These are phyloP conservation scores for Itoplectis maculator DNA, from an alignment of 2,888 invertebrate species.

Conservation along the genomic window DNA sequence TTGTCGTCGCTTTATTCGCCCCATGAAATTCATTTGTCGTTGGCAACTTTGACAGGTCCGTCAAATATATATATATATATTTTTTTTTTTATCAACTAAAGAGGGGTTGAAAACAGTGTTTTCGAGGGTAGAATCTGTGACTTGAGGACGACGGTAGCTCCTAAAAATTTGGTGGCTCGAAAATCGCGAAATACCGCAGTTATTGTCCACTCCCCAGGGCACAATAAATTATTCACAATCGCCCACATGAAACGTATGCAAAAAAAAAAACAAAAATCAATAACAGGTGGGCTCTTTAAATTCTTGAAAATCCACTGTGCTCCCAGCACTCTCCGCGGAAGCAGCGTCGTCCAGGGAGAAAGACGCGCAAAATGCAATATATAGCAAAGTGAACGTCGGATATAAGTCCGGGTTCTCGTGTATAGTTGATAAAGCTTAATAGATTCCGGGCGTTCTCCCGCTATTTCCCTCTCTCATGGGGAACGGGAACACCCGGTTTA, in stretches of 20 bases:
- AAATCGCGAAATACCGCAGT: too few relatives aligned
- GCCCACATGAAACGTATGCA: background rate
- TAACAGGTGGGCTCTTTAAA: slow-evolving; percentile 2
- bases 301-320: slow-evolving; percentile 23
- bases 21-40: too few relatives aligned
- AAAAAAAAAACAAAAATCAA: slow-evolving; percentile 11
- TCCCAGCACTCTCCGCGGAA: slow-evolving; percentile 13
- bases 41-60: too few relatives aligned
- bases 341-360: slow-evolving; percentile 13
- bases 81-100: too few relatives aligned
- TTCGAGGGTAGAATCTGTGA: too few relatives aligned
- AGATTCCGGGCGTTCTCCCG: slow-evolving; percentile 52
- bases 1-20: too few relatives aligned
- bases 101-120: too few relatives aligned
- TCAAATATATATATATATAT: too few relatives aligned
- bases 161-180: too few relatives aligned
- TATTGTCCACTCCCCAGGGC: background rate
- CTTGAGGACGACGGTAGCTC: too few relatives aligned
- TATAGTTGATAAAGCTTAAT: slow-evolving; percentile 61
- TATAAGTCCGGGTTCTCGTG: slow-evolving; percentile 50
- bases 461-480: background rate
- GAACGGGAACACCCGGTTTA: slow-evolving; percentile 38
- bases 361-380: slow-evolving; percentile 12
- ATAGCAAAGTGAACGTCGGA: slow-evolving; percentile 36
- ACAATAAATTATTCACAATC: background rate